Percentiles rank a stretch among this genome's conserved stretches.
Evolutionary conservation across 2,888 invertebrate genomes (phyloP).

Genomic region (Oligia strigilis): DNA sequence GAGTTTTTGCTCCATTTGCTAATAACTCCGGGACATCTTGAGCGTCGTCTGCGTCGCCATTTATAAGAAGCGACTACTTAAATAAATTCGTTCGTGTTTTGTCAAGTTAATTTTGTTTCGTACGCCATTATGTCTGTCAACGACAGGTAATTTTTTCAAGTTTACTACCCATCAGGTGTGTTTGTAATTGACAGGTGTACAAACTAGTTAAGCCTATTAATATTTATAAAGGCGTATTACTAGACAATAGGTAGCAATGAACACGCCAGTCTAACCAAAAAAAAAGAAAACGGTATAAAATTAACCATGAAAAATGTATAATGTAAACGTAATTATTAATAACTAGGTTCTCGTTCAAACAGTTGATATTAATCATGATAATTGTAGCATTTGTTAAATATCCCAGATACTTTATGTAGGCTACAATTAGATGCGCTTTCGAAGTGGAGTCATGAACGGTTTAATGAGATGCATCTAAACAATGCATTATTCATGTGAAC

Average conservation of each 20-base stretch:
- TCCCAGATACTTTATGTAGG: slow-evolving; percentile 61
- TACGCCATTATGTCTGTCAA: slow-evolving; percentile 59
- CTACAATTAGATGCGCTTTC: slow-evolving; percentile 79
- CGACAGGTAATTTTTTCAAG: slow-evolving; percentile 62
- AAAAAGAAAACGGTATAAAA: slow-evolving; percentile 31
- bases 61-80: slow-evolving; percentile 69
- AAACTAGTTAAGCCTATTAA: slow-evolving; percentile 60
- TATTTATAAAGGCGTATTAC: slow-evolving; percentile 60
- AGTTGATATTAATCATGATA: slow-evolving; percentile 61
- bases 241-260: slow-evolving; percentile 50
- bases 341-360: slow-evolving; percentile 40
- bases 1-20: slow-evolving; percentile 67
- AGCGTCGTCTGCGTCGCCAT: slow-evolving; percentile 58
- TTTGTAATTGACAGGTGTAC: slow-evolving; percentile 64
- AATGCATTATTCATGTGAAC: slow-evolving; percentile 77
- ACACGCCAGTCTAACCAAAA: slow-evolving; percentile 31
- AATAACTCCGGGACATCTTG: slow-evolving; percentile 70
- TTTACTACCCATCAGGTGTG: slow-evolving; percentile 56
- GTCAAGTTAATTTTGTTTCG: slow-evolving; percentile 61
- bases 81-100: slow-evolving; percentile 68
- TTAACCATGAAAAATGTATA: slow-evolving; percentile 30
- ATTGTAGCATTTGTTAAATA: slow-evolving; percentile 62
- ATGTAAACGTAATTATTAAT: slow-evolving; percentile 36
- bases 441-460: slow-evolving; percentile 74
- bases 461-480: slow-evolving; percentile 74